A percentile compares a stretch with the other conserved stretches of the same genome.
Evolutionary conservation across 2,888 invertebrate species (phyloP).

Genomic region (Diaperis boleti): DNA sequence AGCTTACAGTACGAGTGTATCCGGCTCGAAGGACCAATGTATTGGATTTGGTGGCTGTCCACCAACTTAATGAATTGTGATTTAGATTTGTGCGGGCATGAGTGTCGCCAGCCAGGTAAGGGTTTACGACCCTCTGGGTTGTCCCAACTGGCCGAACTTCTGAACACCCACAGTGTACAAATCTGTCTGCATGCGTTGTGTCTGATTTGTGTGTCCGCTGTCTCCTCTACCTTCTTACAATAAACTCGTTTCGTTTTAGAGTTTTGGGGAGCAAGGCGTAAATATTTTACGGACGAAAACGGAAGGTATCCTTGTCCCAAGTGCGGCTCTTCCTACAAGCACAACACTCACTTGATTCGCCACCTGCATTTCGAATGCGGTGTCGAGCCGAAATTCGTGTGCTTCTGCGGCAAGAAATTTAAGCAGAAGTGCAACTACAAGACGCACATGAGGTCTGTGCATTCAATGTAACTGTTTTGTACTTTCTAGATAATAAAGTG

Average conservation of each 20-base stretch:
- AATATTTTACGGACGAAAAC: conserved; percentile 49
- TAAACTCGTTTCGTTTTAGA: conserved; percentile 40
- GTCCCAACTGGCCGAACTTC: too few species aligned
- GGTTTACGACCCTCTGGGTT: conserved; percentile 2
- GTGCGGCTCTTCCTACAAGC: conserved; percentile 54
- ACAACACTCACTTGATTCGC: conserved; percentile 56
- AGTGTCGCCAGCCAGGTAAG: conserved; percentile 1
- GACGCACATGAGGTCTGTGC: conserved; percentile 47
- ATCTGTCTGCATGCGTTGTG: conserved; percentile 13
- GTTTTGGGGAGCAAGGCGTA: conserved; percentile 42
- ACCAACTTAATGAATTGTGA: too few species aligned
- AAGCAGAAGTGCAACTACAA: conserved; percentile 52
- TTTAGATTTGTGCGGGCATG: too few species aligned
- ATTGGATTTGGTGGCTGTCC: too few species aligned
- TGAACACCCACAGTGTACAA: too few species aligned
- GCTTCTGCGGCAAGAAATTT: conserved; percentile 70
- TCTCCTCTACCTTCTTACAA: conserved; percentile 2
- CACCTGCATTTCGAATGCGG: conserved; percentile 58
- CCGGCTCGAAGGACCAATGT: too few species aligned
- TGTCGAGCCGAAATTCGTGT: conserved; percentile 65
- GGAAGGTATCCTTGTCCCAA: conserved; percentile 51
- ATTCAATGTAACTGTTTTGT: conserved; percentile 34
- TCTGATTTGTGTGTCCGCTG: conserved; percentile 13
- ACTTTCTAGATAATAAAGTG: conserved; percentile 30
- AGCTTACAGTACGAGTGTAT: too few species aligned